These are phyloP conservation scores for Limnephilus lunatus DNA, from an alignment of 2,888 invertebrate species.

Conservation along the genomic window DNA sequence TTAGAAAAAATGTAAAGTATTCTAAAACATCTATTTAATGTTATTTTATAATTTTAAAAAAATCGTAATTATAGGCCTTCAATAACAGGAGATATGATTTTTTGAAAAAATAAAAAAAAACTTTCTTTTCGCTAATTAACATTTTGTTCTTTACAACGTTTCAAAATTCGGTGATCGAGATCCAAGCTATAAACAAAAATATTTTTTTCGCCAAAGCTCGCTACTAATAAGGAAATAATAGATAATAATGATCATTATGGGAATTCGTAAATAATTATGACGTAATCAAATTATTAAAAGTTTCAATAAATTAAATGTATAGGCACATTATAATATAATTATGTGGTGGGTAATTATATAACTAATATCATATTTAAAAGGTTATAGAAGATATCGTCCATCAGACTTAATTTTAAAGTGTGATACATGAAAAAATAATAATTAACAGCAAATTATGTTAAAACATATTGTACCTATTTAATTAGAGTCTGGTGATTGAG, in stretches of 20 bases:
- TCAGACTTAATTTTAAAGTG: neutral
- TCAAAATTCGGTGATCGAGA: no score
- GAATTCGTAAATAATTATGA: neutral
- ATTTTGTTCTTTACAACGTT: no score
- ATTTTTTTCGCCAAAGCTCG: neutral
- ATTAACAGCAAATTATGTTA: neutral
- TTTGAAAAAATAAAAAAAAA: no score
- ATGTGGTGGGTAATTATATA: neutral
- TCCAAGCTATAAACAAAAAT: neutral
- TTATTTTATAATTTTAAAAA: no score
- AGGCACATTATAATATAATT: no score
- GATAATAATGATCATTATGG: neutral
- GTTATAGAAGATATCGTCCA: neutral
- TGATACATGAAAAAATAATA: neutral
- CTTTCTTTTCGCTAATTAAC: no score
- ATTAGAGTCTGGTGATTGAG: no score
- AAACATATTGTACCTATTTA: no score
- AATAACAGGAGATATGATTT: no score
- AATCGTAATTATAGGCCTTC: no score
- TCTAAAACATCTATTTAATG: no score
- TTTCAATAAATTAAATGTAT: neutral
- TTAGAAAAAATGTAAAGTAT: no score
- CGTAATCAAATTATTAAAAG: neutral
- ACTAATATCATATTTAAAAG: neutral
- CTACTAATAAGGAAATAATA: neutral